These are phyloP conservation scores for Cyclophora punctaria DNA, from an alignment of 2,888 invertebrate genomes.

Conservation along the genomic window DNA sequence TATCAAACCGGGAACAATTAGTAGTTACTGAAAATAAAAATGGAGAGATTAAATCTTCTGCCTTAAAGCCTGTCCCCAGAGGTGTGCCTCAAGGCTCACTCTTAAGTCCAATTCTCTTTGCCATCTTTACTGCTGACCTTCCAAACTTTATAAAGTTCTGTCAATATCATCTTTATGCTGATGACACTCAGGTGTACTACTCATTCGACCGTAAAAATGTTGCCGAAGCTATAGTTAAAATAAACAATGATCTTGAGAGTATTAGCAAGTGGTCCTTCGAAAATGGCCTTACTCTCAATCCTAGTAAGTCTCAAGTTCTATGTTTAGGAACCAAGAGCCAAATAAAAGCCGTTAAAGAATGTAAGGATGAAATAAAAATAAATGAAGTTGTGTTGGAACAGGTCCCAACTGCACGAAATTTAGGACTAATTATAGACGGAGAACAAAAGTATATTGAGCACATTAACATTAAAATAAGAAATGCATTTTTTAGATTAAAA, in stretches of 20 bases:
- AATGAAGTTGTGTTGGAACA: neutral
- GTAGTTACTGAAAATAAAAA: conserved; percentile 3
- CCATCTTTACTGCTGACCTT: neutral
- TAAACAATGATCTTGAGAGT: too few species aligned
- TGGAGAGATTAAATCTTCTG: too few species aligned
- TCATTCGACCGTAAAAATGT: too few species aligned
- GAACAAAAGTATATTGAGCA: conserved; percentile 5
- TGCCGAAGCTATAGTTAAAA: too few species aligned
- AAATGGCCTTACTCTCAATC: too few species aligned
- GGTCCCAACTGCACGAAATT: neutral
- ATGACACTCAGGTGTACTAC: too few species aligned
- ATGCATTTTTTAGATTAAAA: neutral
- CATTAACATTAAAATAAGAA: conserved; percentile 3
- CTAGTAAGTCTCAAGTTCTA: too few species aligned
- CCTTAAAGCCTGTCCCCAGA: too few species aligned
- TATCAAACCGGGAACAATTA: conserved; percentile 4
- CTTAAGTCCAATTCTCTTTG: conserved; percentile 1
- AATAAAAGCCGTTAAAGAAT: too few species aligned
- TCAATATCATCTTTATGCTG: too few species aligned
- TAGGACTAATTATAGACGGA: neutral
- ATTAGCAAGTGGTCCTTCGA: too few species aligned
- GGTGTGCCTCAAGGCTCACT: conserved; percentile 11
- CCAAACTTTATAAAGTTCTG: neutral
- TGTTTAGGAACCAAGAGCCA: too few species aligned
- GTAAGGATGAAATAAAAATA: neutral